Evolutionary conservation across 2,888 invertebrate genomes (phyloP).

Genomic region (Rhaphigaster nebulosa): DNA sequence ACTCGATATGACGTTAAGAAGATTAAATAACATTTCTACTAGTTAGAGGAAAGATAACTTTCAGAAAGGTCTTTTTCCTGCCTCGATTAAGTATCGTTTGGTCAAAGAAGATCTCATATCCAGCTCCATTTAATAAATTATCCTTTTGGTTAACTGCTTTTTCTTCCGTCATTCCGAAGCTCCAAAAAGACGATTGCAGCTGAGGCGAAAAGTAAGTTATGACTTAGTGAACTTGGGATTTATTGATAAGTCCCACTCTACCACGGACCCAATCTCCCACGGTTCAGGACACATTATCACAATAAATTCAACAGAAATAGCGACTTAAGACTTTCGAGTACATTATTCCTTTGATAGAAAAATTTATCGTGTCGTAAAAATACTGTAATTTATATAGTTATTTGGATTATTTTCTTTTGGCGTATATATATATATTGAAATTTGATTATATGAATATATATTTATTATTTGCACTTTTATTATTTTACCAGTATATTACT

Average conservation of each 20-base stretch:
- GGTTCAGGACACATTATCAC: neutral
- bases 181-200: neutral
- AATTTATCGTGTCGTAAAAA: neutral
- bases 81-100: too few relatives aligned
- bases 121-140: too few relatives aligned
- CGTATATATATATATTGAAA: too few relatives aligned
- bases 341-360: slow-evolving; percentile 3
- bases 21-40: too few relatives aligned
- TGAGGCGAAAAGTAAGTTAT: neutral
- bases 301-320: neutral
- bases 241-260: neutral
- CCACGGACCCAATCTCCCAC: neutral
- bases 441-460: too few relatives aligned
- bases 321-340: neutral
- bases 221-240: neutral
- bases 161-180: neutral
- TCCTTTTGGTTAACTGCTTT: too few relatives aligned
- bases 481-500: too few relatives aligned
- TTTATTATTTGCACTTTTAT: too few relatives aligned
- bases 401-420: neutral
- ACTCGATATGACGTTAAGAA: too few relatives aligned
- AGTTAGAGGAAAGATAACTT: too few relatives aligned
- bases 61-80: too few relatives aligned
- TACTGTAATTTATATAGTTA: neutral
- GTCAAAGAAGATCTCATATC: too few relatives aligned